Base-by-base conservation (phyloP, 2,888 invertebrate genomes). In the Acrobasis suavella region DNA sequence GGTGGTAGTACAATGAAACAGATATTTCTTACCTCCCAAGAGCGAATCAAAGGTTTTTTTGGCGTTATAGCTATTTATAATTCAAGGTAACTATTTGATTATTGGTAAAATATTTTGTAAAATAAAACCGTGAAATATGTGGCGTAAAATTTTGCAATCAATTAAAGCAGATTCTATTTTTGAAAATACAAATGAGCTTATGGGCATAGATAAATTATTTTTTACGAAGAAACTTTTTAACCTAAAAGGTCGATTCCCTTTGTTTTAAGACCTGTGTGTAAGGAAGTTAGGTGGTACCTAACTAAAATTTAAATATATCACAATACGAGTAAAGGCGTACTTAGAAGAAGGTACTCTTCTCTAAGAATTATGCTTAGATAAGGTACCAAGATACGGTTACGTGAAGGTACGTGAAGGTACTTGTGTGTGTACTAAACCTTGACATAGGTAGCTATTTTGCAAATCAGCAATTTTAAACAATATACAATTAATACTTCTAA, bases 121-220 rank as follows among this genome's bases (percentile, higher is more conserved):
- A 46, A 14, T 46, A 1, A 10, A 14, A 14, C 14, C 14, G 12
- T 42, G 2, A 46, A 46, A 14, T 46, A 46, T 46, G 37, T 72
- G 74, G 73, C 70, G 71, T 68, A 63, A 77, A 81, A 80, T 82
- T 85, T 76, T 75, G 67, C 50, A 58, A 72, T 46, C 7, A 46
- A 46, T 46, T 10, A 46, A 46, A 46, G 46, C 50, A 50, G 17
- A 81, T 84, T 82, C 63, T 78, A 78, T 72, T 82, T 82, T 65
- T 46, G 14, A 46, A 42, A 42, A 42, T 42, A 12, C 10, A 42
- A 42, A 32, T 32, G 32, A 32, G 32, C 32, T 2, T 7, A 32
- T 8, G 32, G 32, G 32, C 32, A 32, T 32, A 32, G 32, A 32
- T 32, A 32, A 32, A 8, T 32, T 32, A 32, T 32, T 32, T 32